A percentile compares a stretch with the other conserved stretches of the same genome.
phyloP scores from a whole-genome alignment of 2,888 invertebrate genomes.

The Caenorhabditis sp. region DNA sequence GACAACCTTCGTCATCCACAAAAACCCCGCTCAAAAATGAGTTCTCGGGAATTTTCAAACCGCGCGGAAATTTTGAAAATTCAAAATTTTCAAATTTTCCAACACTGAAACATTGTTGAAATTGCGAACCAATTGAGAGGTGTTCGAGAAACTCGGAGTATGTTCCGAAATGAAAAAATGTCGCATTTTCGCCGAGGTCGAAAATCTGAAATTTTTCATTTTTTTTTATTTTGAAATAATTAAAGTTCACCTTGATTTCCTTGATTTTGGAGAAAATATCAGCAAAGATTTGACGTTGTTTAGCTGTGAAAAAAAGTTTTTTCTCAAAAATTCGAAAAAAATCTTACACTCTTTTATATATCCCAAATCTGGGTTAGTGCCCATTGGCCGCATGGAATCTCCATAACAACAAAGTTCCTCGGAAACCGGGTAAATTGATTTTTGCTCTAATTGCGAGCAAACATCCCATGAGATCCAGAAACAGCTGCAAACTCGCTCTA shows the following conservation, averaged over 20 bases:
- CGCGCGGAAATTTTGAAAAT: constrained; percentile 2
- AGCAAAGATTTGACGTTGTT: background rate
- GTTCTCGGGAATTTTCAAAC: constrained; percentile 16
- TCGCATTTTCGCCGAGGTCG: constrained; percentile 23
- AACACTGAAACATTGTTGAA: constrained; percentile 10
- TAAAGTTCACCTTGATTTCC: background rate
- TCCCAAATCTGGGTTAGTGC: constrained; percentile 64
- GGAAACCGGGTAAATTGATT: constrained; percentile 49
- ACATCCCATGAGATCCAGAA: constrained; percentile 39
- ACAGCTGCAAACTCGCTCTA: constrained; percentile 29
- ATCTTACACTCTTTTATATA: constrained; percentile 67
- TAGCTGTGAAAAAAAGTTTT: background rate
- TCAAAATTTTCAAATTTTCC: constrained; percentile 8
- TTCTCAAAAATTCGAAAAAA: background rate
- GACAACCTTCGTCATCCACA: background rate
- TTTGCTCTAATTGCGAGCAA: background rate
- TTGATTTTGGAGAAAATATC: background rate
- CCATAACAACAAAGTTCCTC: constrained; percentile 73
- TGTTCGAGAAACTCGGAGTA: constrained; percentile 36
- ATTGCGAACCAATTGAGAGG: constrained; percentile 15
- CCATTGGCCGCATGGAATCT: constrained; percentile 73
- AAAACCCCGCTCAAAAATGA: constrained; percentile 31
- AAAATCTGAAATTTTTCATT: constrained; percentile 32
- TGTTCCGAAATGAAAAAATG: constrained; percentile 54
- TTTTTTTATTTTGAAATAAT: background rate